Base-by-base conservation (phyloP, 2,113 vertebrate genomes). In the Hydropotes inermis region DNA sequence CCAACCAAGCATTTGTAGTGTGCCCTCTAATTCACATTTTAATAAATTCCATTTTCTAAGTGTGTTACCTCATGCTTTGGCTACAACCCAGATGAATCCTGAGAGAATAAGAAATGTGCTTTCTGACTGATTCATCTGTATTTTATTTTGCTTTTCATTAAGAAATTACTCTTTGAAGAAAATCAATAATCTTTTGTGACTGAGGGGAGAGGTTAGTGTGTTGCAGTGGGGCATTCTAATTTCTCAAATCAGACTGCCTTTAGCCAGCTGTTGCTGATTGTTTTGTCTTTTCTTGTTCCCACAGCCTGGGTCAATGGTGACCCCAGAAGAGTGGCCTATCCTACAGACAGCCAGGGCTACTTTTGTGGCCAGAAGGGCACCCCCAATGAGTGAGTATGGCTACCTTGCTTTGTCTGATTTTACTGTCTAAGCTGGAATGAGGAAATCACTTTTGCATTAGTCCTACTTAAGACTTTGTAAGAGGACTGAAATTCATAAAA, bases 291-390 rank as follows among this genome's bases (percentile, higher is more conserved):
- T 95, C 25, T 98, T 91, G 2, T 89, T 94, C 70, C 95, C 98
- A 45, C 98, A 99, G 99, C 99, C 97, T 99, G 99, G 99, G 98
- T 99, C 93, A 99, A 99, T 1, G 99, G 99, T 0, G 99, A 99
- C 97, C 99, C 99, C 95, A 99, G 99, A 98, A 99, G 99, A 98
- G 99, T 99, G 79, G 98, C 99, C 93, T 99, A 99, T 96, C 99
- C 99, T 47, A 99, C 99, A 33, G 99, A 99, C 99, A 99, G 99
- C 99, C 98, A 99, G 11, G 99, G 99, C 21, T 99, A 99, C 94
- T 99, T 99, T 97, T 99, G 99, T 98, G 99, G 99, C 78, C 99
- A 99, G 97, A 99, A 99, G 98, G 99, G 99, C 83, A 99, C 99
- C 47, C 98, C 98, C 55, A 99, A 99, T 98, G 99, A 99, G 99